Base-by-base conservation (phyloP, 2,888 invertebrate species). In the Coelinius sp. region DNA sequence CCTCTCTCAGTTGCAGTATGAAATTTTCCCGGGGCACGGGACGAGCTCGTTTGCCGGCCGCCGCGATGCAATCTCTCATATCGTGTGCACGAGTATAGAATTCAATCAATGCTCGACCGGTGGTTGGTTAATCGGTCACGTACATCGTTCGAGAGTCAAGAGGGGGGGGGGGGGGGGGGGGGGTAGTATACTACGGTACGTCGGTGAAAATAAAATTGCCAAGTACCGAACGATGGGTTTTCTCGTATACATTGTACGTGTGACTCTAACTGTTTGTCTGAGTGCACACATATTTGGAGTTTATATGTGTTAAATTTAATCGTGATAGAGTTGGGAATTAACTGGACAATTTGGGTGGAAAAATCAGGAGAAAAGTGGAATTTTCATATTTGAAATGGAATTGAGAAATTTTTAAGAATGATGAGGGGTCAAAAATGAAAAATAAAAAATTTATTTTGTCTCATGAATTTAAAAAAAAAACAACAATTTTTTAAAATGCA, bases 61-160 rank as follows among this genome's bases (percentile, higher is more conserved):
- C 24, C 53, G 70, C 71, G 73, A 74, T 74, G 71, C 75, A 75
- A 75, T 75, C 73, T 73, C 46, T 74, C 68, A 65, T 63, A 68
- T 69, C 62, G 62, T 25, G 38, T 25, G 63, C 71, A 69, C 76
- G 71, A 64, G 64, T 68, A 70, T 69, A 70, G 63, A 76, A 75
- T 76, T 75, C 75, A 76, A 76, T 76, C 75, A 75, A 75, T 75
- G 76, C 68, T 70, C 68, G 44, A 44, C 73, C 68, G 41, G 44
- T 44, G 66, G 68, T 71, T 71, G 70, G 70, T 71, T 71, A 71
- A 71, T 71, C 67, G 71, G 67, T 71, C 71, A 71, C 71, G 71
- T 71, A 71, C 25, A 56, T 68, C 66, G 66, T 53, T 22, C 17
- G 31, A 12, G 12, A 31, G 66, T 49, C 20, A 35, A n/a, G 12